Percentiles rank a stretch among this genome's conserved stretches.
These are phyloP conservation scores for Epinotia demarniana DNA, from an alignment of 2,888 invertebrate species.

Conservation along the genomic window DNA sequence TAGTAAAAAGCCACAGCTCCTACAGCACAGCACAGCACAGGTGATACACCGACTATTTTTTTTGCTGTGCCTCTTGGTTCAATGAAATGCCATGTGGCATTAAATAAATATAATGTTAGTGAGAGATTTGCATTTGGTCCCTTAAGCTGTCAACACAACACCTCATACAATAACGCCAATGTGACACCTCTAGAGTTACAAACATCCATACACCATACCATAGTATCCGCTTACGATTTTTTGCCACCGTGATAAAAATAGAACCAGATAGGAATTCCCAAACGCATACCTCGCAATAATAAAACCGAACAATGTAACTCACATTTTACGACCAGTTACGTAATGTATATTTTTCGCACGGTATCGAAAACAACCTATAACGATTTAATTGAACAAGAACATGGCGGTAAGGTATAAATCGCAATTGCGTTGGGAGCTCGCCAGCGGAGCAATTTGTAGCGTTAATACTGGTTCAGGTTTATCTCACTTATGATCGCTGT, in stretches of 20 bases:
- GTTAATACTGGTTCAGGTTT: constrained; percentile 21
- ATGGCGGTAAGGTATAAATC: constrained; percentile 12
- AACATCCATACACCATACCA: too few species aligned
- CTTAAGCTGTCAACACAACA: neutral
- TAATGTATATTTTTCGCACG: constrained; percentile 15
- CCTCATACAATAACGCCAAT: too few species aligned
- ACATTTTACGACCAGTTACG: neutral
- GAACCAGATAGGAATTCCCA: neutral
- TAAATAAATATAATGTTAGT: too few species aligned
- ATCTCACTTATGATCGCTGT: neutral
- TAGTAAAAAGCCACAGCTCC: too few species aligned
- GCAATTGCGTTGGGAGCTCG: constrained; percentile 26
- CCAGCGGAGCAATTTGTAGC: constrained; percentile 29
- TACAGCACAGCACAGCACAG: too few species aligned
- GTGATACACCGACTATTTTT: too few species aligned
- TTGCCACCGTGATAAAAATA: neutral
- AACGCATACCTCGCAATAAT: neutral
- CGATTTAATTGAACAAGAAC: constrained; percentile 15
- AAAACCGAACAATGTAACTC: neutral
- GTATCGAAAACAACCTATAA: constrained; percentile 34
- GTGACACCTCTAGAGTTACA: too few species aligned
- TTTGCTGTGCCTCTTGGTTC: too few species aligned
- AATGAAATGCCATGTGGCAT: too few species aligned
- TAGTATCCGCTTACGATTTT: too few species aligned
- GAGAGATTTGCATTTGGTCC: neutral